Percentiles rank a stretch among this genome's conserved stretches.
Conservation (phyloP, 2,888 invertebrate species). For the Cephus rjabovi region DNA sequence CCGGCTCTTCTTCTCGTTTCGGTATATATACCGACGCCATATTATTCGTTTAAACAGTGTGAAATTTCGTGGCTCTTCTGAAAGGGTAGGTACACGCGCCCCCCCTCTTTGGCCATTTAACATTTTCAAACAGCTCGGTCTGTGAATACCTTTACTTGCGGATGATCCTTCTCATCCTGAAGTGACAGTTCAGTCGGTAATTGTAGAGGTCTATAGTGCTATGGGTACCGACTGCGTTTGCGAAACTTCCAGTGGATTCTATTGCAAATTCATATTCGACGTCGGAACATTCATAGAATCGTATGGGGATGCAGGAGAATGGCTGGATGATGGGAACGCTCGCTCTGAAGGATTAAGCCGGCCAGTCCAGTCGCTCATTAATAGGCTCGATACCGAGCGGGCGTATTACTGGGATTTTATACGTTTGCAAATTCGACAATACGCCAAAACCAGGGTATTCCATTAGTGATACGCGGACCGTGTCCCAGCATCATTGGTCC, state of each 20-base stretch:
- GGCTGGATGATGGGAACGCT: neutral
- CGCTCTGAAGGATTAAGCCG: neutral
- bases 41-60: conserved; percentile 25
- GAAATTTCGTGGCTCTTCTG: conserved; percentile 15
- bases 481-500: conserved; percentile 21
- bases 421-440: conserved; percentile 50
- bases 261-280: neutral
- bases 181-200: neutral
- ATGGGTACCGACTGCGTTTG: neutral
- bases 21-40: neutral
- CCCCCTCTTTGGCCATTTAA: neutral
- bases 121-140: neutral
- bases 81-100: neutral
- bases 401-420: conserved; percentile 40
- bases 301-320: neutral
- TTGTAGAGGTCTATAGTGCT: neutral
- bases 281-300: neutral
- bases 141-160: neutral
- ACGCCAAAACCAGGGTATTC: conserved; percentile 54
- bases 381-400: neutral
- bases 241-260: neutral
- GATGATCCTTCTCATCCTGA: neutral
- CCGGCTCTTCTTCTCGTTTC: neutral
- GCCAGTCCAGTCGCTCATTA: neutral
- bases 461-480: conserved; percentile 56